Conservation (phyloP, 2,888 invertebrate genomes). For the Poecilus cupreus region DNA sequence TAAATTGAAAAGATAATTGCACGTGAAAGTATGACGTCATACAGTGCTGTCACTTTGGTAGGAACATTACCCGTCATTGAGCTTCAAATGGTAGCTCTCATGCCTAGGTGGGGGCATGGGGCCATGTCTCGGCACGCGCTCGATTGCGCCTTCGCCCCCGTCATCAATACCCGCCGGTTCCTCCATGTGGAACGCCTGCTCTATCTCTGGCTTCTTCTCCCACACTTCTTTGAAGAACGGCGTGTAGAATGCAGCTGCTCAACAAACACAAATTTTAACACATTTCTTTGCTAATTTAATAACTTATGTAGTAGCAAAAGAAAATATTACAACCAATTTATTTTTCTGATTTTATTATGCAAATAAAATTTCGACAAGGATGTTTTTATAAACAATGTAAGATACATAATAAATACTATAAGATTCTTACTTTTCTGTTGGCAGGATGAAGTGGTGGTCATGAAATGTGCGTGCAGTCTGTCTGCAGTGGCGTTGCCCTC, state of each 20-base stretch:
- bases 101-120: constrained; percentile 83
- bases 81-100: constrained; percentile 85
- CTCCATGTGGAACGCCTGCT: constrained; percentile 93
- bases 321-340: too few species aligned
- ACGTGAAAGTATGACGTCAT: background rate
- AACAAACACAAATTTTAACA: constrained; percentile 28
- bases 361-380: too few species aligned
- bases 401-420: too few species aligned
- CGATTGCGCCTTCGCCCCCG: constrained; percentile 82
- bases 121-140: constrained; percentile 78
- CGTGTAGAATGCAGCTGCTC: constrained; percentile 91
- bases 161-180: constrained; percentile 78
- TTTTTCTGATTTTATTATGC: too few species aligned
- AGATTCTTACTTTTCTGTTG: constrained; percentile 86
- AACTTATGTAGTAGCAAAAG: too few species aligned
- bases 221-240: constrained; percentile 97
- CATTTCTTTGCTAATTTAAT: too few species aligned
- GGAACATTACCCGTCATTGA: constrained; percentile 74
- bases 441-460: constrained; percentile 89
- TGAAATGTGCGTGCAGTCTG: constrained; percentile 91
- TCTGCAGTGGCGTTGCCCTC: constrained; percentile 96
- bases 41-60: too few species aligned
- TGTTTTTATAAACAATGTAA: too few species aligned
- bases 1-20: background rate
- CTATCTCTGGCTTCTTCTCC: constrained; percentile 96